Evolutionary conservation across 2,113 vertebrate genomes (phyloP), one percentile per base, ranked within the genome.

Genomic region (Eolophus roseicapilla): DNA sequence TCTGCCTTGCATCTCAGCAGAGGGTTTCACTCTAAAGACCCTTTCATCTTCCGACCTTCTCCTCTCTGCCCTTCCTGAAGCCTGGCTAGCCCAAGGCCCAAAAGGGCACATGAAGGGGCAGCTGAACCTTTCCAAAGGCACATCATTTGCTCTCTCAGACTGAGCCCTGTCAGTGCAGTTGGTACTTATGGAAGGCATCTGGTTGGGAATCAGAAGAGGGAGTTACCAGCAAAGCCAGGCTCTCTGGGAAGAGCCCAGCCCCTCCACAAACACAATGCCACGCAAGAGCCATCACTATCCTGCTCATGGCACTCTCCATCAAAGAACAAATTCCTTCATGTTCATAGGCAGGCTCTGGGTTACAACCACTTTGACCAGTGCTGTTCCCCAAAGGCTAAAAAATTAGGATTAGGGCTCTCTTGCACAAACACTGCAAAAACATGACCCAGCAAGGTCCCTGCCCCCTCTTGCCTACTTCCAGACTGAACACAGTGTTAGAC

Each of bases 11-110:
- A 71, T 91, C 76, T 82, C 73, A 77, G 78, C 63, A 62, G 53
- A 92, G 41, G 37, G 50, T 59, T 94, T 95, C 47, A 63, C 47
- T 91, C 73, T 68, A 62, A 82, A 90, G 83, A 59, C 10, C 7
- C 86, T 93, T 93, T 95, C 60, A 95, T 96, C 92, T 95, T 78
- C 82, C 91, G 90, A 93, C 90, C 86, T 92, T 90, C 95, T 91
- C 82, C 53, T 94, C 79, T 82, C 39, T 86, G 86, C 65, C 76
- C 88, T 94, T 94, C 83, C 78, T 91, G 59, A 74, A 86, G 78
- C 49, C 47, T 53, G 65, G 28, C 80, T 78, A 89, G 17, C n/a
- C 43, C 3, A 13, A 59, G 47, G 57, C 55, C 76, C 92, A 84
- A 71, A 94, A 92, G 74, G 70, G 70, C 81, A 79, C 50, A 21